These are phyloP conservation scores for Rhagium mordax DNA, from an alignment of 2,888 invertebrate species.

Conservation along the genomic window DNA sequence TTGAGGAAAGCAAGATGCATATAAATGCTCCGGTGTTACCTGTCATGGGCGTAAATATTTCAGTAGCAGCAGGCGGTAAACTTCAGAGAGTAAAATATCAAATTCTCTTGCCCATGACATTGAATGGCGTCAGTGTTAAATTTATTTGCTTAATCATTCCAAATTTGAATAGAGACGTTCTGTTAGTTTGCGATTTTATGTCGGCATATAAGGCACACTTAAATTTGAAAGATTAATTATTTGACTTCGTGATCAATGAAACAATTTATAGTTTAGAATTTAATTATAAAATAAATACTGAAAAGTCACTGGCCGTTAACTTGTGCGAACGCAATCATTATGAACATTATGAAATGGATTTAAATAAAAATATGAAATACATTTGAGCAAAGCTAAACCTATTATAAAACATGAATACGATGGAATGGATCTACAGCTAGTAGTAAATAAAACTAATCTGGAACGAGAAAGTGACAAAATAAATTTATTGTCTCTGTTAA, in stretches of 20 bases:
- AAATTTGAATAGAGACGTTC: not conserved
- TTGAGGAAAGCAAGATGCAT: not conserved
- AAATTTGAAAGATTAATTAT: not conserved
- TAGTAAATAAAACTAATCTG: not conserved
- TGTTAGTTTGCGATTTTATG: conserved; percentile 6
- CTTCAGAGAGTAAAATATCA: conserved; percentile 20
- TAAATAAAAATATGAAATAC: too few species aligned
- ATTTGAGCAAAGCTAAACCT: not conserved
- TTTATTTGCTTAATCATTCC: not conserved
- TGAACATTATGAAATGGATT: too few species aligned
- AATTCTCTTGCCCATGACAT: conserved; percentile 12
- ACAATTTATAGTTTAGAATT: not conserved
- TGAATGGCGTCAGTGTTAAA: not conserved
- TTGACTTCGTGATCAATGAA: not conserved
- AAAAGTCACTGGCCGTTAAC: not conserved
- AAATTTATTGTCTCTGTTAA: not conserved
- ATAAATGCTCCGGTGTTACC: conserved; percentile 10
- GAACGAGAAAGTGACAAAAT: not conserved
- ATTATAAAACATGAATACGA: not conserved
- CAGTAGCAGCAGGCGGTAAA: conserved; percentile 28
- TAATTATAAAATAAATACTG: not conserved
- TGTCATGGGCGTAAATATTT: conserved; percentile 18
- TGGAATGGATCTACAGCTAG: not conserved
- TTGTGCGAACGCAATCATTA: not conserved
- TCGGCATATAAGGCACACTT: not conserved